These are phyloP conservation scores for Osmoderma eremita DNA, from an alignment of 2,888 invertebrate species.

Conservation along the genomic window DNA sequence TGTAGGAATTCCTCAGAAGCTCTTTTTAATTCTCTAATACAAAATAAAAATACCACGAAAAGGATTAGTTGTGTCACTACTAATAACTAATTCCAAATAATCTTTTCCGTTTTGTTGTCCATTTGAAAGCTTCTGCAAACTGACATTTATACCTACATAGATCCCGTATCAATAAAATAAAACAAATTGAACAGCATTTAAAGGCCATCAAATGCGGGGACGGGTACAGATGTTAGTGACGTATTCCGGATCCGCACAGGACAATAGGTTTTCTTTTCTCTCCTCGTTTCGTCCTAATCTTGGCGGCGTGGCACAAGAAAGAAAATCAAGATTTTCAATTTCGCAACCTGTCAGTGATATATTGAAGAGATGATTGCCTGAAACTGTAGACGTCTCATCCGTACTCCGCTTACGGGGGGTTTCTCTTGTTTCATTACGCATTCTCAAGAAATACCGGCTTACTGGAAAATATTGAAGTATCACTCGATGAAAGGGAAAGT, in stretches of 20 bases:
- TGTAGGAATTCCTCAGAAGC: too few relatives aligned
- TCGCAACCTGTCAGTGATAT: slow-evolving; percentile 37
- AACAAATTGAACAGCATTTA: slow-evolving; percentile 9
- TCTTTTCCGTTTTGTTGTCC: too few relatives aligned
- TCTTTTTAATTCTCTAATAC: too few relatives aligned
- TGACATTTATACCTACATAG: too few relatives aligned
- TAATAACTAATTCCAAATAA: too few relatives aligned
- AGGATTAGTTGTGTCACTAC: too few relatives aligned
- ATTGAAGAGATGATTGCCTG: slow-evolving; percentile 33
- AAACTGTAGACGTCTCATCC: slow-evolving; percentile 21
- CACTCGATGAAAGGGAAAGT: slow-evolving; percentile 1
- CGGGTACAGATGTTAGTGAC: slow-evolving; percentile 18
- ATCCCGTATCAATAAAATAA: background rate
- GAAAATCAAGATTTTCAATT: slow-evolving; percentile 36
- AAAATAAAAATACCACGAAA: too few relatives aligned
- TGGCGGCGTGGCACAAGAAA: slow-evolving; percentile 5
- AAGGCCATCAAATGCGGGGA: slow-evolving; percentile 1
- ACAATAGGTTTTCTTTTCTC: background rate
- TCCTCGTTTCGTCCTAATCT: slow-evolving; percentile 30
- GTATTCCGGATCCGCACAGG: slow-evolving; percentile 2
- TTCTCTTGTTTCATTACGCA: slow-evolving; percentile 5
- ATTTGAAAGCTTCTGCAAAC: too few relatives aligned
- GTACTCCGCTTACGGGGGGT: background rate
- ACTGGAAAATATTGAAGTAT: slow-evolving; percentile 16
- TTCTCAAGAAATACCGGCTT: slow-evolving; percentile 18